These are phyloP conservation scores for Chironomus tepperi DNA, from an alignment of 1,140 invertebrate species.

Conservation along the genomic window DNA sequence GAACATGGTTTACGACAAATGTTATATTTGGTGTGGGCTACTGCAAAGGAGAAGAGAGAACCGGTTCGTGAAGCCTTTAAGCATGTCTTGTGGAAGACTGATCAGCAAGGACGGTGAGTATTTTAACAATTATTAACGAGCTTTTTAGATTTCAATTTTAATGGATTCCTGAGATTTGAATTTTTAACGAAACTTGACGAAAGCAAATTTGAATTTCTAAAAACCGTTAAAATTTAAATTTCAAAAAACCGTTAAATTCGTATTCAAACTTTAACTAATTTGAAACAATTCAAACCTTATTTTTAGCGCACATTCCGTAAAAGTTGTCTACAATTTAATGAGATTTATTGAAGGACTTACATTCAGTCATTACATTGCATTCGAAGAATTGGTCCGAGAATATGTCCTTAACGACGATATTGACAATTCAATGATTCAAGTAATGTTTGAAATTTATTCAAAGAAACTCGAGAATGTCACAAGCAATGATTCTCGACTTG, in stretches of 20 bases:
- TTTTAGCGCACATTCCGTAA: constrained; percentile 41
- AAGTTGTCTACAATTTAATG: constrained; percentile 53
- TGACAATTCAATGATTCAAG: constrained; percentile 45
- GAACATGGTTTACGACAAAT: constrained; percentile 63
- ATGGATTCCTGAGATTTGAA: neutral
- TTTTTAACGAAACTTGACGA: constrained; percentile 7
- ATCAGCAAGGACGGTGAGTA: constrained; percentile 30
- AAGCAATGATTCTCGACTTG: constrained; percentile 54
- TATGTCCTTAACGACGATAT: constrained; percentile 56
- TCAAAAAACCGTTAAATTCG: too few relatives aligned
- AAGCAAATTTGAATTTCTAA: too few relatives aligned
- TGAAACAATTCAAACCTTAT: neutral
- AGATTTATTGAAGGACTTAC: constrained; percentile 49
- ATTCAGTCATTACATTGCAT: constrained; percentile 55
- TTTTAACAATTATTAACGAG: neutral
- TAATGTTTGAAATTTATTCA: constrained; percentile 74
- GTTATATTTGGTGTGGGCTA: constrained; percentile 63
- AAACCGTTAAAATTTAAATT: too few relatives aligned
- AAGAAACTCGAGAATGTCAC: constrained; percentile 63
- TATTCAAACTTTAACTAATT: too few relatives aligned
- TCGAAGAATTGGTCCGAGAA: constrained; percentile 57
- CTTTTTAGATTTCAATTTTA: neutral
- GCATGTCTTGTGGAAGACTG: constrained; percentile 36
- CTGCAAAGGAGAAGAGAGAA: constrained; percentile 46
- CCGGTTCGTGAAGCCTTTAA: constrained; percentile 47